phyloP scores from a whole-genome alignment of 35 echinoderm and acorn worm species.

The Heliocidaris erythrogramma region DNA sequence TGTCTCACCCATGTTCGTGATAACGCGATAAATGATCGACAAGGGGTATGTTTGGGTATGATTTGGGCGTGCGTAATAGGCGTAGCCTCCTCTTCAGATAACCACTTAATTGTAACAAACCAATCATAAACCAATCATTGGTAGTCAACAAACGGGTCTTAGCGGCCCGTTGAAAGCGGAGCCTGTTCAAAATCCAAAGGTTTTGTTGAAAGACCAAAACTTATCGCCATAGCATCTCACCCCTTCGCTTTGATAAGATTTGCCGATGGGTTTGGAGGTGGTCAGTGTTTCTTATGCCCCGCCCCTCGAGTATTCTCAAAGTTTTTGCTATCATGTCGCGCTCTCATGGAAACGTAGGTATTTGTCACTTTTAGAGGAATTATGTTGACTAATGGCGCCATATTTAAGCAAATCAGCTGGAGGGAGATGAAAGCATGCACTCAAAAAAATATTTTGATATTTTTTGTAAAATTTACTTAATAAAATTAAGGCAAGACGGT shows the following conservation, averaged over 20 bases:
- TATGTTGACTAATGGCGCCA: not conserved
- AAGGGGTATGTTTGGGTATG: not conserved
- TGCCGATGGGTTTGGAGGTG: not conserved
- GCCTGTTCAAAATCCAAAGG: not conserved
- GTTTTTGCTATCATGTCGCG: not conserved
- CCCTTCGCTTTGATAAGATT: not conserved
- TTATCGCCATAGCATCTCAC: too few species aligned
- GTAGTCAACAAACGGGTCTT: not conserved
- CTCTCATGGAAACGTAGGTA: not conserved
- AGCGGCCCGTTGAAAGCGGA: not conserved
- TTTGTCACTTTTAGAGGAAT: not conserved
- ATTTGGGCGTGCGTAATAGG: not conserved
- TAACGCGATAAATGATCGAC: not conserved
- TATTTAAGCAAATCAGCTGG: not conserved
- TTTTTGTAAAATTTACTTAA: too few species aligned
- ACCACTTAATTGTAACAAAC: not conserved
- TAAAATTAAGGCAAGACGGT: too few species aligned
- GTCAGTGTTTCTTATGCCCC: not conserved
- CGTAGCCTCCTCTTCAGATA: not conserved
- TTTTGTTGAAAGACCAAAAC: not conserved
- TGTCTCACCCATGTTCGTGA: not conserved
- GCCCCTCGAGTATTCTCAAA: not conserved
- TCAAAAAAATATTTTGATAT: too few species aligned
- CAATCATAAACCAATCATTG: not conserved
- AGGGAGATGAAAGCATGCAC: not conserved